Conservation (phyloP, 2,888 invertebrate genomes). For the Tubulanus polymorphus region DNA sequence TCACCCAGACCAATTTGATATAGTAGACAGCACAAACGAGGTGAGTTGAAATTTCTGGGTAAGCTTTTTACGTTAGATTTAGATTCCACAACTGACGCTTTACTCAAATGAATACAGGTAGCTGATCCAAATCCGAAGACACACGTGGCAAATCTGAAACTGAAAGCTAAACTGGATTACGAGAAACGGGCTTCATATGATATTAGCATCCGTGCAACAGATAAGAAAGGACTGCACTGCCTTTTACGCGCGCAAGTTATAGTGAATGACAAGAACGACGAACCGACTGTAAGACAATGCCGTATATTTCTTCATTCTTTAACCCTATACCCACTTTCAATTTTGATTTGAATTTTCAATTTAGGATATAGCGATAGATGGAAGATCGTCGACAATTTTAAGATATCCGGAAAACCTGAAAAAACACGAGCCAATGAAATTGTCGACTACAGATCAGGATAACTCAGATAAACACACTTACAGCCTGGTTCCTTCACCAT, state of each 20-base stretch:
- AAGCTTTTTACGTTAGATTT: no score
- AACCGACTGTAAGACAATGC: slow-evolving; percentile 16
- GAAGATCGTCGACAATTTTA: slow-evolving; percentile 10
- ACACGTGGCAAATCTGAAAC: slow-evolving; percentile 14
- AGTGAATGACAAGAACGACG: slow-evolving; percentile 1
- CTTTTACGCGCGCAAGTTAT: neutral
- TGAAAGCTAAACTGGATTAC: slow-evolving; percentile 15
- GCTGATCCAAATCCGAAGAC: slow-evolving; percentile 13
- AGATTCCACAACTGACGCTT: no score
- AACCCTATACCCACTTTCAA: neutral
- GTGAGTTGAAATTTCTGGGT: no score
- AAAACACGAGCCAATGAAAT: slow-evolving; percentile 9
- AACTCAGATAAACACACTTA: slow-evolving; percentile 21
- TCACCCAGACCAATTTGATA: slow-evolving; percentile 13
- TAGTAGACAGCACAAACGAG: slow-evolving; percentile 4
- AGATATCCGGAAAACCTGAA: slow-evolving; percentile 18
- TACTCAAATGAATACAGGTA: no score
- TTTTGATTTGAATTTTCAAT: neutral
- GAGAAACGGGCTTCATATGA: slow-evolving; percentile 10
- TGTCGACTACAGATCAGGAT: slow-evolving; percentile 24
- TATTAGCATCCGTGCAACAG: slow-evolving; percentile 17
- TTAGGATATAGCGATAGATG: slow-evolving; percentile 25
- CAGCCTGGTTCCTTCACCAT: no score
- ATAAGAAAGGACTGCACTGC: slow-evolving; percentile 20
- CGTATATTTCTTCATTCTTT: neutral